Base-by-base conservation (phyloP, 2,888 invertebrate species). In the Dasypolia templi region DNA sequence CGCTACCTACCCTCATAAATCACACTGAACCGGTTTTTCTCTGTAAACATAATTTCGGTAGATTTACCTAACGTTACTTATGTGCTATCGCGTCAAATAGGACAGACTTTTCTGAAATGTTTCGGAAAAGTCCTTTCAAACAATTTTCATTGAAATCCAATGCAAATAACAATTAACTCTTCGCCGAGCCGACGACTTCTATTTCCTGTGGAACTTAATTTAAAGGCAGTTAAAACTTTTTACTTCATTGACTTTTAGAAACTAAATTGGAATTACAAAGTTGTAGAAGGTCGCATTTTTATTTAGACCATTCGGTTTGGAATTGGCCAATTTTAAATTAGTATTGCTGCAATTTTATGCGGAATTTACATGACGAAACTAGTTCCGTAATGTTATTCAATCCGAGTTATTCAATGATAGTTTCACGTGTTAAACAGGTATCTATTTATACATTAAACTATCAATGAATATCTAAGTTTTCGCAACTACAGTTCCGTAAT, bases 1-100 rank as follows among this genome's bases (percentile, higher is more conserved):
- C 44, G 77, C 61, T 77, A 69, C 82, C 66, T 62, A 74, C 68
- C 71, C 63, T 71, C 68, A 77, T 86, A 87, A 87, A 84, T 87
- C 77, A 86, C 35, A 75, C 77, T 72, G 66, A 79, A 75, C 77
- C 49, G 68, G 62, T 67, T 77, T 85, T 79, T 77, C 51, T 49
- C 29, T 63, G 67, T 64, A 71, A 77, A 83, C 70, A 79, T 75
- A 65, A 81, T 84, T 82, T 77, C 32, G 44, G 61, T 62, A 59
- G 72, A 29, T 64, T 76, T 65, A 71, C 67, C 46, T 46, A 59
- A 75, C 72, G 61, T 75, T 63, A 86, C 59, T 75, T 75, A 73
- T 75, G 59, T 73, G 55, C 46, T 71, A 76, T 64, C 62, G 26
- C 75, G 56, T n/a, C 26, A 49, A 80, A 73, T 67, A 5, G 35